phyloP scores from a whole-genome alignment of 2,113 vertebrate genomes.

The Proterorhinus semilunaris region DNA sequence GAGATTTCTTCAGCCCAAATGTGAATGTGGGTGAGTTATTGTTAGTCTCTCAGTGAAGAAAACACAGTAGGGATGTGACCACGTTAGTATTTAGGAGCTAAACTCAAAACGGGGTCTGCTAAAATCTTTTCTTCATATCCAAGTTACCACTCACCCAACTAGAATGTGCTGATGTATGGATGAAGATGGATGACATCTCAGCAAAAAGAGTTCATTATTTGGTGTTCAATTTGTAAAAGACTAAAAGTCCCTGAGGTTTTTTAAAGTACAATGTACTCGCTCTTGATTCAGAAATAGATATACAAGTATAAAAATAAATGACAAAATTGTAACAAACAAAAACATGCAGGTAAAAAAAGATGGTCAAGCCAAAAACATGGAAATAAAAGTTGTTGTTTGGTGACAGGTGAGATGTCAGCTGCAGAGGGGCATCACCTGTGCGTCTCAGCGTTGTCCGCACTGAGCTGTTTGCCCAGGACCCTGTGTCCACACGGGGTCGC shows the following conservation, averaged over 20 bases:
- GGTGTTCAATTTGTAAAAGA: slow-evolving; percentile 16
- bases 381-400: slow-evolving; percentile 14
- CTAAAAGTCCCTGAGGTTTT: background rate
- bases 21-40: background rate
- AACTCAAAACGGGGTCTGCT: slow-evolving; percentile 6
- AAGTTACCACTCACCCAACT: slow-evolving; percentile 58
- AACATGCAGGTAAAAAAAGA: slow-evolving; percentile 7
- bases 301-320: background rate
- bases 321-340: slow-evolving; percentile 8
- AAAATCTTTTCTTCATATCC: slow-evolving; percentile 9
- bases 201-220: slow-evolving; percentile 30
- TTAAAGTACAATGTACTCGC: background rate
- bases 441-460: slow-evolving; percentile 93
- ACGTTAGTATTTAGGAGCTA: slow-evolving; percentile 13
- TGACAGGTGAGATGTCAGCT: slow-evolving; percentile 11
- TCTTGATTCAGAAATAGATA: background rate
- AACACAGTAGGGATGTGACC: slow-evolving; percentile 9
- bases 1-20: slow-evolving; percentile 18
- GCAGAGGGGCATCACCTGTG: slow-evolving; percentile 83
- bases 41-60: slow-evolving; percentile 49
- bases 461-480: slow-evolving; percentile 96
- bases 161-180: slow-evolving; percentile 31
- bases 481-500: slow-evolving; percentile 87
- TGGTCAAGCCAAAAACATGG: background rate
- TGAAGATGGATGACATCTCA: slow-evolving; percentile 48